Evolutionary conservation across 1,140 invertebrate genomes (phyloP), one percentile per base, ranked within the genome.

Genomic region (Onthophagus taurus): DNA sequence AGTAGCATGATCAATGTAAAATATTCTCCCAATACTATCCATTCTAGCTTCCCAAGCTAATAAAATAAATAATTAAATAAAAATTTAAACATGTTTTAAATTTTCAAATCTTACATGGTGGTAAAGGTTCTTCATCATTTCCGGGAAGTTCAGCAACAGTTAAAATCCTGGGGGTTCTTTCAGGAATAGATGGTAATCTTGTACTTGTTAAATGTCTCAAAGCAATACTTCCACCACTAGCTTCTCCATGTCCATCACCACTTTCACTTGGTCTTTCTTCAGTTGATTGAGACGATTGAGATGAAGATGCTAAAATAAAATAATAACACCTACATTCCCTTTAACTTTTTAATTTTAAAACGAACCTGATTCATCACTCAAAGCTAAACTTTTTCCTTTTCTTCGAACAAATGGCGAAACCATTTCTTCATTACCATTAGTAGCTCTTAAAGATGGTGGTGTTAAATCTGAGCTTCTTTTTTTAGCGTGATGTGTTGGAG

Each of bases 1-100:
- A 53, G 88, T 90, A 1, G 88, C 73, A 59, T 95, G 90, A 67
- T 94, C 89, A 29, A 95, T 90, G 58, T 93, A 94, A 62, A 95
- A 93, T 37, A 93, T 82, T 31, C 89, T 72, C 0, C 90, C 90
- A 57, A 93, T 88, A 53, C 85, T 88, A 60, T 95, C 90, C 66
- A 92, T 89, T 36, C 90, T 75, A 1, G 90, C 89, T 71, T 95
- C 90, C 89, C 89, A 94, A 14, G 82, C 83, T 76, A 53, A 29
- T 74, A 75, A 50, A 48, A 52, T 51, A 44, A 46, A 31, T 17
- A 42, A n/a, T 26, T 45, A 26, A 26, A 26, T 26, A 26, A 26
- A 26, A 26, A 26, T n/a, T 26, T 7, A 26, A 26, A 7, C 24
- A n/a, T n/a, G n/a, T n/a, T n/a, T n/a, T n/a, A n/a, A n/a, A n/a